Percentiles rank a stretch among this genome's conserved stretches.
These are phyloP conservation scores for Aelia acuminata DNA, from an alignment of 2,888 invertebrate genomes.

Conservation along the genomic window DNA sequence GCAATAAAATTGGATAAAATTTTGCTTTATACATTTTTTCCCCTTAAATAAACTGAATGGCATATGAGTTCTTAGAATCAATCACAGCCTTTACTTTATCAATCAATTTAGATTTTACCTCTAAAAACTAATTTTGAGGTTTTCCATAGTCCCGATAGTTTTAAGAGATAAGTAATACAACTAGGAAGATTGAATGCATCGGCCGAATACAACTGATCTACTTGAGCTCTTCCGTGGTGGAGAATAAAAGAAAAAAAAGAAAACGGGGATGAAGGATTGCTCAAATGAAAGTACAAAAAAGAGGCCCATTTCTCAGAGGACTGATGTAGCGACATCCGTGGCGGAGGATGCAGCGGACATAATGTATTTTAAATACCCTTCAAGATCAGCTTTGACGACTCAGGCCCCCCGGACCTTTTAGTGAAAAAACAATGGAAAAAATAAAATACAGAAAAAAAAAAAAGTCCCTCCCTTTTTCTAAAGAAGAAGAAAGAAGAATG, in stretches of 20 bases:
- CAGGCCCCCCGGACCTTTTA: constrained; percentile 35
- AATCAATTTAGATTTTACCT: too few species aligned
- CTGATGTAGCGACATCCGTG: constrained; percentile 11
- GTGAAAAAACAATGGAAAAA: constrained; percentile 30
- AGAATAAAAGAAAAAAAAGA: not conserved
- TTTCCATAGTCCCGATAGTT: too few species aligned
- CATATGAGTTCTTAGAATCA: too few species aligned
- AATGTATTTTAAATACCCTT: constrained; percentile 49
- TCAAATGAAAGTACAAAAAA: not conserved
- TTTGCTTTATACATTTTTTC: too few species aligned
- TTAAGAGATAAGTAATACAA: too few species aligned
- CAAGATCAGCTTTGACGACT: constrained; percentile 43
- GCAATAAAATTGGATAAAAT: too few species aligned
- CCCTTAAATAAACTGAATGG: too few species aligned
- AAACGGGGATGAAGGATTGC: not conserved
- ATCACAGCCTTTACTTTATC: too few species aligned
- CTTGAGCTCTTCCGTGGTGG: not conserved
- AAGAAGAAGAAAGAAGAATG: constrained; percentile 15
- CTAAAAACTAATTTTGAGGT: too few species aligned
- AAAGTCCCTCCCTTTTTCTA: not conserved
- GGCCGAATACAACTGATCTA: not conserved
- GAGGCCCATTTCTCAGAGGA: constrained; percentile 28
- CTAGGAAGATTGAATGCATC: not conserved
- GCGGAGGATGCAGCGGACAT: not conserved
- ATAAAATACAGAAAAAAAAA: not conserved